Evolutionary conservation across 2,797 vertebrate species (phyloP).

Genomic region (Coregonus suidteri): DNA sequence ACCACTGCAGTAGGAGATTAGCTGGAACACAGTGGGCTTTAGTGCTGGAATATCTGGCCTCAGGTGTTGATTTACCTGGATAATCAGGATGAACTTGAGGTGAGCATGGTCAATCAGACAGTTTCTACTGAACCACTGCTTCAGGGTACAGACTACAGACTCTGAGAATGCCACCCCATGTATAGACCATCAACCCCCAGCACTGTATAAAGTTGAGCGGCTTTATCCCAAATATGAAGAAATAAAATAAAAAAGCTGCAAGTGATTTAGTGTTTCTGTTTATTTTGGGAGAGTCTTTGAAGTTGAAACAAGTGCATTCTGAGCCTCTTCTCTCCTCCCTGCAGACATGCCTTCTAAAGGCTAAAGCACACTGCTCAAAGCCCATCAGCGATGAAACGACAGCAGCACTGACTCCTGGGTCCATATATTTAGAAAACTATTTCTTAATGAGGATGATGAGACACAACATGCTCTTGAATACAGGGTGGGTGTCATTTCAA

Average conservation of each 20-base stretch:
- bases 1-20: constrained; percentile 52
- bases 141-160: neutral
- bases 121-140: neutral
- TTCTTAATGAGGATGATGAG: neutral
- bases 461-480: neutral
- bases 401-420: constrained; percentile 30
- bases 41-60: constrained; percentile 22
- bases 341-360: constrained; percentile 39
- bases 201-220: neutral
- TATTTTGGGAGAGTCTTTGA: constrained; percentile 45
- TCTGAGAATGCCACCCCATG: neutral
- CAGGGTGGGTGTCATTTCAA: no score
- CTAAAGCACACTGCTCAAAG: constrained; percentile 40
- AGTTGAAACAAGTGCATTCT: constrained; percentile 49
- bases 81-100: constrained; percentile 6
- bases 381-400: constrained; percentile 28
- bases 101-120: constrained; percentile 4
- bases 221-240: constrained; percentile 31
- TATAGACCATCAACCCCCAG: neutral
- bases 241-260: constrained; percentile 19
- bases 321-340: constrained; percentile 35
- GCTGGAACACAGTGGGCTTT: constrained; percentile 40
- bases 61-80: constrained; percentile 33
- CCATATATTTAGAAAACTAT: constrained; percentile 37
- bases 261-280: constrained; percentile 37